Conservation (phyloP, 1,140 invertebrate genomes). For the Pogonomyrmex californicus region DNA sequence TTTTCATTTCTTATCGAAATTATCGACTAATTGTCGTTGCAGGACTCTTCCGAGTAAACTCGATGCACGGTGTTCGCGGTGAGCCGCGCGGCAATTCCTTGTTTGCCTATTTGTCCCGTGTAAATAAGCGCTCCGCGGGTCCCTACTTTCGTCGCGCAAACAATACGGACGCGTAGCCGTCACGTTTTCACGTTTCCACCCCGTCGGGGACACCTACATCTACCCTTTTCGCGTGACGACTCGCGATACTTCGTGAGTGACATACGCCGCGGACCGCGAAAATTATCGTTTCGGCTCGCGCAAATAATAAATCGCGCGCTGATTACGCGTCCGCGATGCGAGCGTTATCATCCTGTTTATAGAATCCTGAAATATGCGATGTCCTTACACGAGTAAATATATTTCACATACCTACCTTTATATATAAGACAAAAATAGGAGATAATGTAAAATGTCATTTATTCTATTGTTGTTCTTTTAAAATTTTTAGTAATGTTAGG, state of each 20-base stretch:
- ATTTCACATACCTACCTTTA: neutral
- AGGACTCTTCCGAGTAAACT: constrained; percentile 69
- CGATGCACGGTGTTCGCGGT: constrained; percentile 73
- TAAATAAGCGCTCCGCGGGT: constrained; percentile 75
- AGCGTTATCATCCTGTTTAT: neutral
- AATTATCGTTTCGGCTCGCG: constrained; percentile 24
- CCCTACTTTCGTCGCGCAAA: constrained; percentile 82
- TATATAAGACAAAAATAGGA: neutral
- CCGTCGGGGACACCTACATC: constrained; percentile 6
- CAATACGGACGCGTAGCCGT: constrained; percentile 79
- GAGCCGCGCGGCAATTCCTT: constrained; percentile 78
- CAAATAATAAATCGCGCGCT: constrained; percentile 45
- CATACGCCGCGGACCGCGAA: neutral
- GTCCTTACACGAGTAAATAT: neutral
- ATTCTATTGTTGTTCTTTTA: neutral
- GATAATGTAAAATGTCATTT: constrained; percentile 3
- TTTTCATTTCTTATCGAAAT: constrained; percentile 68
- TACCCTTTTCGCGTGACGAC: constrained; percentile 38
- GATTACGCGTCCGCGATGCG: neutral
- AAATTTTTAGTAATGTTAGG: neutral
- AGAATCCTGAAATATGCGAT: neutral
- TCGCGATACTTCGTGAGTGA: constrained; percentile 37
- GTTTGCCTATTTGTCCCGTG: constrained; percentile 81
- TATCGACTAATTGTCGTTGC: constrained; percentile 63
- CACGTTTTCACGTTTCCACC: constrained; percentile 64